Percentiles rank a stretch among this genome's conserved stretches.
These are phyloP conservation scores for Galerucella calmariensis DNA, from an alignment of 2,888 invertebrate genomes.

Conservation along the genomic window DNA sequence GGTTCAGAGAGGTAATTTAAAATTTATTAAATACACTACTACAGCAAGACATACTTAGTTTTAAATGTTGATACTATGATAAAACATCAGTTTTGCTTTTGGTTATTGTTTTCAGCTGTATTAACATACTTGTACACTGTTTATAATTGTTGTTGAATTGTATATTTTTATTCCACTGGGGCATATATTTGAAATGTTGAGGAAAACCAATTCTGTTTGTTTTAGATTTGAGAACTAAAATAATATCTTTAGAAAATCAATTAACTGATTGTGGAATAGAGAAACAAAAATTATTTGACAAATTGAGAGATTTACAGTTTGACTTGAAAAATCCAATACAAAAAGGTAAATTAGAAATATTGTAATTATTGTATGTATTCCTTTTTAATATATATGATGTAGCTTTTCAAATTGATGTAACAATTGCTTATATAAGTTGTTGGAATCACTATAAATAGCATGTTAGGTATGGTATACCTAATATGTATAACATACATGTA, in stretches of 20 bases:
- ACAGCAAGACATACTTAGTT: no score
- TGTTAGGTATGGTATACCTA: no score
- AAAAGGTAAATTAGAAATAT: conserved; percentile 67
- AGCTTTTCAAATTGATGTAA: background rate
- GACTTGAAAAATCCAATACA: conserved; percentile 67
- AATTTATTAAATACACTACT: background rate
- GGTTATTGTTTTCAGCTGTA: background rate
- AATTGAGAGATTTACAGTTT: conserved; percentile 65
- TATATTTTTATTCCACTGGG: no score
- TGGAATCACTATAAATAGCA: background rate
- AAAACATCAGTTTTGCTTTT: background rate
- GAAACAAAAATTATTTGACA: conserved; percentile 45
- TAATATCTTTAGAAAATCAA: conserved; percentile 68
- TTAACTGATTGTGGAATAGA: conserved; percentile 70
- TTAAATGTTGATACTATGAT: background rate
- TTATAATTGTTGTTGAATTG: background rate
- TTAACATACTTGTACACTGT: no score
- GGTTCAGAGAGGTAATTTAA: conserved; percentile 67
- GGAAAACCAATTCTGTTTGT: conserved; percentile 28
- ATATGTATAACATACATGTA: no score
- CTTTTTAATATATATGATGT: background rate
- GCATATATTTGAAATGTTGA: background rate
- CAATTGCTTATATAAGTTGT: background rate
- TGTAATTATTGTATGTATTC: conserved; percentile 19
- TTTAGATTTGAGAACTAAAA: conserved; percentile 66